Conservation (phyloP, 1,140 invertebrate genomes). For the Zaprionus capensis region DNA sequence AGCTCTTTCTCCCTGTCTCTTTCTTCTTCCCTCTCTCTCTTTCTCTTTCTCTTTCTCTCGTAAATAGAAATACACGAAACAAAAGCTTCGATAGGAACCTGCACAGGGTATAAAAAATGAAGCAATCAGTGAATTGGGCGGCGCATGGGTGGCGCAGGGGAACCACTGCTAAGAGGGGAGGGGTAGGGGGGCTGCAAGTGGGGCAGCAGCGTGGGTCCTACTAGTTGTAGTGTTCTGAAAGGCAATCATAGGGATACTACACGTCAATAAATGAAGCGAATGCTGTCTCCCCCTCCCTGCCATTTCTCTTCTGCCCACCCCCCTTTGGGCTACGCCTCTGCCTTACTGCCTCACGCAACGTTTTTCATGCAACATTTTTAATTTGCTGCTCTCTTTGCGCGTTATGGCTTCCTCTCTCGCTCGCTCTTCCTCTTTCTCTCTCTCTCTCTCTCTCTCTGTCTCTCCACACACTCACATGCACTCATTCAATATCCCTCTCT, state of each 20-base stretch:
- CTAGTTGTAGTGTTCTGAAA: slow-evolving; percentile 49
- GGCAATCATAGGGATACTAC: slow-evolving; percentile 78
- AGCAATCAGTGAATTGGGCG: slow-evolving; percentile 59
- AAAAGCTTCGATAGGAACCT: slow-evolving; percentile 55
- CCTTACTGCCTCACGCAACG: slow-evolving; percentile 39
- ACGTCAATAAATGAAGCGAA: slow-evolving; percentile 78
- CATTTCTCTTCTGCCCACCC: background rate
- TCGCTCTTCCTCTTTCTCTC: slow-evolving; percentile 11
- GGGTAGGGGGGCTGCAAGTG: background rate
- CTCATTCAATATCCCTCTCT: slow-evolving; percentile 10
- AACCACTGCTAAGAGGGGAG: too few species aligned
- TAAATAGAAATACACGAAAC: slow-evolving; percentile 47
- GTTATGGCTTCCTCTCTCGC: slow-evolving; percentile 30
- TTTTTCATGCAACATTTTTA: slow-evolving; percentile 66
- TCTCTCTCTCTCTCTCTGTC: background rate
- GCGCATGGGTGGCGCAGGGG: background rate
- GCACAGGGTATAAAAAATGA: slow-evolving; percentile 61
- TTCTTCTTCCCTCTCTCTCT: background rate
- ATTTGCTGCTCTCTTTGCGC: slow-evolving; percentile 59
- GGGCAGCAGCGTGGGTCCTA: background rate
- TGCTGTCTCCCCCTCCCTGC: slow-evolving; percentile 8
- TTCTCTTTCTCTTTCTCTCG: background rate
- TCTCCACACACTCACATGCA: slow-evolving; percentile 22
- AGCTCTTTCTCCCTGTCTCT: background rate
- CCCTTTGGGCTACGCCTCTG: background rate